Evolutionary conservation across 2,888 invertebrate species (phyloP).

Genomic region (Tuta absoluta): DNA sequence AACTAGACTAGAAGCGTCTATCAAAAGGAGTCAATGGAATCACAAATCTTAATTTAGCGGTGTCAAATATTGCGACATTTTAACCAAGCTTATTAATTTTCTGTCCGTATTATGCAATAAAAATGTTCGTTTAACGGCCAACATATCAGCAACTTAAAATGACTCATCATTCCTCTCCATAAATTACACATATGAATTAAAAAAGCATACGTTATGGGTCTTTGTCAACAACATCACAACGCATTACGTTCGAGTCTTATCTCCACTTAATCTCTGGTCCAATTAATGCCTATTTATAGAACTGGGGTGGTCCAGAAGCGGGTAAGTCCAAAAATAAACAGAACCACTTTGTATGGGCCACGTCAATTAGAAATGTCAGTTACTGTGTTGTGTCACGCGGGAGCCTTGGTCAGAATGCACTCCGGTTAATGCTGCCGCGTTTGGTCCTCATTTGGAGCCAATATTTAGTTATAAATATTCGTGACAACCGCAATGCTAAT

Average conservation of each 20-base stretch:
- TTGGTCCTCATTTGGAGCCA: background rate
- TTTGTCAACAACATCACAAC: conserved; percentile 52
- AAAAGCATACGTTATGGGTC: conserved; percentile 26
- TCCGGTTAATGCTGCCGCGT: background rate
- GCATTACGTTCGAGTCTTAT: conserved; percentile 59
- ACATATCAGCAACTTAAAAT: background rate
- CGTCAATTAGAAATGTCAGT: conserved; percentile 54
- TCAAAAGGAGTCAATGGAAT: no score
- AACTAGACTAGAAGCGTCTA: no score
- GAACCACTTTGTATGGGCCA: conserved; percentile 51
- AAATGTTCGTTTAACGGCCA: background rate
- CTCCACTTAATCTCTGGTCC: conserved; percentile 62
- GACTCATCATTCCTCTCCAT: conserved; percentile 1
- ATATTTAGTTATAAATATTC: no score
- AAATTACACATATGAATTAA: conserved; percentile 3
- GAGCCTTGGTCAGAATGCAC: background rate
- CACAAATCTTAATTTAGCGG: no score
- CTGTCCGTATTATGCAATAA: background rate
- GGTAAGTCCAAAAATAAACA: conserved; percentile 48
- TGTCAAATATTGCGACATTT: background rate
- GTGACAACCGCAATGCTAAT: no score
- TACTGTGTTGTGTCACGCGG: conserved; percentile 17
- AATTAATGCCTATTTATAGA: conserved; percentile 73
- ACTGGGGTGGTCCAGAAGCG: conserved; percentile 62
- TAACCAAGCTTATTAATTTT: background rate